Evolutionary conservation across 30 jellyfish, hydroid and myxozoan species (phyloP), one percentile per base, ranked within the genome.

Genomic region (Aurelia aurita): DNA sequence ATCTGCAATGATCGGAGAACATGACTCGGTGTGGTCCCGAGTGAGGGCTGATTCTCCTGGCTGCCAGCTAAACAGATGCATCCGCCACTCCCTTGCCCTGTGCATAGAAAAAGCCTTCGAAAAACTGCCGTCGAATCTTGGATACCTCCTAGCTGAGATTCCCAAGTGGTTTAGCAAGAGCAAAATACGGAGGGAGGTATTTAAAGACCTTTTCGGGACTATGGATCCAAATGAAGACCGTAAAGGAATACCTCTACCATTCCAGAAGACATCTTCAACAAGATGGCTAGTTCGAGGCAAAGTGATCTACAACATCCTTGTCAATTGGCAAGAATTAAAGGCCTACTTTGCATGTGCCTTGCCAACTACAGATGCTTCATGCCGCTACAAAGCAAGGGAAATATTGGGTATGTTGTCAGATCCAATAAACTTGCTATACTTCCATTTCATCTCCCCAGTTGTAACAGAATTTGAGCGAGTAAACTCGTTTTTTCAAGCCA

Each of bases 41-140:
- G 45, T 86, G 10, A 49, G 64, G 74, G 71, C 58, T 10, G 86
- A 19, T 58, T 76, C 96, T 29, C 96, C 88, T 21, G 39, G 54
- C 35, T 72, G 94, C 82, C 53, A 19, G 64, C 82, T 70, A 27
- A 84, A 26, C 74, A 71, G 78, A 74, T 86, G 89, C 75, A 86
- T 86, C 74, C 58, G 82, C 80, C 95, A 85, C 65, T 86, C 96
- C 19, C 78, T 86, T 45, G 85, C 90, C 64, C 55, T 74, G 58
- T 86, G 96, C 85, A 76, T 74, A 3, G 45, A 49, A 49, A 44
- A 75, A 4, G 96, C 85, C 0, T 73, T 54, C 59, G 70, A 66
- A 34, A 75, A 86, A 45, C 72, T 86, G 80, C 90, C 96, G 3
- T 46, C 96, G 44, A 86, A 86, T 65, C 90, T 75, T 43, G 85